Evolutionary conservation across 1,140 invertebrate genomes (phyloP).

Genomic region (Anadara kagoshimensis): DNA sequence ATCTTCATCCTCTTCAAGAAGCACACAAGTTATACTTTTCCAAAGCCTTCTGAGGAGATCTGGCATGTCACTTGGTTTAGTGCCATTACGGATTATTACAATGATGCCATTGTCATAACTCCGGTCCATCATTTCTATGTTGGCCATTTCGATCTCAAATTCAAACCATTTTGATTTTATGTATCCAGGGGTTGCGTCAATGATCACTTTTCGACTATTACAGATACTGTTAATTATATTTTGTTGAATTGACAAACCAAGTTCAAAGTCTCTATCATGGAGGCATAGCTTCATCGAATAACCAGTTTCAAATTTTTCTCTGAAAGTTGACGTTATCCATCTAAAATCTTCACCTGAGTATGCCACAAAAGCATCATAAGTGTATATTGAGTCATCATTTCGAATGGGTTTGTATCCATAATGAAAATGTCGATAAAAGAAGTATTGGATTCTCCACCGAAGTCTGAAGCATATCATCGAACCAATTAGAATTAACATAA

Average conservation of each 20-base stretch:
- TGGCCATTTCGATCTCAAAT: constrained; percentile 16
- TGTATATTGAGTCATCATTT: not conserved
- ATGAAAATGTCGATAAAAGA: constrained; percentile 6
- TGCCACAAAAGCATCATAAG: constrained; percentile 9
- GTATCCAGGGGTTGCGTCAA: constrained; percentile 1
- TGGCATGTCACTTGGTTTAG: not conserved
- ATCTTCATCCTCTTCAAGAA: too few relatives aligned
- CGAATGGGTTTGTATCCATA: not conserved
- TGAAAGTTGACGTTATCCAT: not conserved
- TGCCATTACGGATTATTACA: constrained; percentile 5
- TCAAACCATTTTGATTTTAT: not conserved
- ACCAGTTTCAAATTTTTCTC: not conserved
- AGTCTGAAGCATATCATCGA: not conserved
- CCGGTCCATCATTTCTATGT: constrained; percentile 11
- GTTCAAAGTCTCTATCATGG: constrained; percentile 2
- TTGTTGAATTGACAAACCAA: not conserved
- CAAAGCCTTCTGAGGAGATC: not conserved
- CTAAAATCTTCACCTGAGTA: not conserved
- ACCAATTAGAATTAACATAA: not conserved
- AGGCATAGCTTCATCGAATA: not conserved
- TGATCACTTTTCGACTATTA: constrained; percentile 4
- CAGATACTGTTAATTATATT: not conserved
- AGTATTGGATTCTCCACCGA: constrained; percentile 2
- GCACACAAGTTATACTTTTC: not conserved
- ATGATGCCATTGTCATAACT: not conserved